Base-by-base conservation (phyloP, 2,888 invertebrate genomes). In the Anaspis maculata region DNA sequence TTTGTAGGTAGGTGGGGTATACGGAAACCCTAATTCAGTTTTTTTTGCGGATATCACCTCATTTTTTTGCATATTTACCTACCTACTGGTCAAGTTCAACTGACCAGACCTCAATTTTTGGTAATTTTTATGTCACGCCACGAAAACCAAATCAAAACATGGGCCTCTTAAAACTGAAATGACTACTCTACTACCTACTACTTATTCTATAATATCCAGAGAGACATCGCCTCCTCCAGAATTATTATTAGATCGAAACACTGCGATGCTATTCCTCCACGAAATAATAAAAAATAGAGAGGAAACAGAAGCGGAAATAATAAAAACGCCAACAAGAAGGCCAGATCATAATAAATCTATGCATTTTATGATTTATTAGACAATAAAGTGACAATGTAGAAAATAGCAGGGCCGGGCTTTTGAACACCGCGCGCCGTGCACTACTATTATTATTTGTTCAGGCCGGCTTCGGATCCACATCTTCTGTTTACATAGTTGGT, bases 271-370 rank as follows among this genome's bases (percentile, higher is more conserved):
- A 19, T 19, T n/a, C n/a, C n/a, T n/a, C 19, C 5, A 34, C 16
- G 31, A 25, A 51, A 51, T 40, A 51, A 53, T 46, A 53, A 52
- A 53, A 51, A 53, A 42, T 44, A 39, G 41, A 47, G 39, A 46
- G 50, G 47, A 53, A 54, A 50, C 56, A 54, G 53, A 50, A 43
- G 36, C 54, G 53, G 56, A 54, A 54, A 52, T 54, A 51, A 54
- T 56, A 54, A 56, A 53, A 53, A 46, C 44, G 45, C 46, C 46
- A 44, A 45, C 45, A 42, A 44, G 41, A 48, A 54, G 53, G 44
- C 52, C 52, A 52, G 54, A 52, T 40, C 24, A 36, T 43, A 34
- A 40, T 35, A 43, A 37, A 42, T 41, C 33, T 27, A 10, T 35
- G 41, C 30, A 38, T 27, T 34, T 49, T 47, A 44, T 48, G 51